phyloP scores from a whole-genome alignment of 2,888 invertebrate genomes.

The Sepioteuthis lessoniana region DNA sequence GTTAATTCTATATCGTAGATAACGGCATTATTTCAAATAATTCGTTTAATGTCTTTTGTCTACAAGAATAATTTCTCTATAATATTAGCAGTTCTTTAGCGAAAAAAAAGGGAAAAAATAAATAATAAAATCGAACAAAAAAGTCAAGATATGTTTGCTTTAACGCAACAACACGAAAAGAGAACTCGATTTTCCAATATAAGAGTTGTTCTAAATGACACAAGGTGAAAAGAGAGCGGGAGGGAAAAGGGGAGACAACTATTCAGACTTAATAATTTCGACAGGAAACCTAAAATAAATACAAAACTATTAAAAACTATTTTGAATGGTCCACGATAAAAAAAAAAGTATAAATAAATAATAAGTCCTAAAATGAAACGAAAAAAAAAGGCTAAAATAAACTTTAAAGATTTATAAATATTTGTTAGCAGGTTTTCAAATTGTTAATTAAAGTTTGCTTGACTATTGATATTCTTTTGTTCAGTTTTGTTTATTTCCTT shows the following conservation, averaged over 20 bases:
- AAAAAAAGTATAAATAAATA: neutral
- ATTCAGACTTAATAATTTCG: neutral
- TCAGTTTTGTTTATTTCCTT: neutral
- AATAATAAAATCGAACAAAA: no score
- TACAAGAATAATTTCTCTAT: neutral
- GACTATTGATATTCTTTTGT: neutral
- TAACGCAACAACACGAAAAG: neutral
- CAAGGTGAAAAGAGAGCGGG: neutral
- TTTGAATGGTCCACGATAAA: neutral
- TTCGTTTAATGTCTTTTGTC: neutral
- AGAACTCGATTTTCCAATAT: neutral
- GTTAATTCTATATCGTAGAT: no score
- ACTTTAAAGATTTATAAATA: constrained; percentile 4
- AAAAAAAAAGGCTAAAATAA: neutral
- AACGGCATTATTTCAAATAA: neutral
- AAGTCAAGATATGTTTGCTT: neutral
- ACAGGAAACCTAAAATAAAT: neutral
- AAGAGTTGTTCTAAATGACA: neutral
- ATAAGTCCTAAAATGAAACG: neutral
- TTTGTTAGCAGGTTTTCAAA: neutral
- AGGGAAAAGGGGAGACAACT: neutral
- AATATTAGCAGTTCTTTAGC: neutral
- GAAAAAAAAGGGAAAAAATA: neutral
- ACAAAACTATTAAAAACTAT: neutral
- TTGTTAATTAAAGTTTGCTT: neutral